Percentiles rank a stretch among this genome's conserved stretches.
phyloP scores from a whole-genome alignment of 30 jellyfish, hydroid and myxozoan genomes.

The Cassiopea andromeda region DNA sequence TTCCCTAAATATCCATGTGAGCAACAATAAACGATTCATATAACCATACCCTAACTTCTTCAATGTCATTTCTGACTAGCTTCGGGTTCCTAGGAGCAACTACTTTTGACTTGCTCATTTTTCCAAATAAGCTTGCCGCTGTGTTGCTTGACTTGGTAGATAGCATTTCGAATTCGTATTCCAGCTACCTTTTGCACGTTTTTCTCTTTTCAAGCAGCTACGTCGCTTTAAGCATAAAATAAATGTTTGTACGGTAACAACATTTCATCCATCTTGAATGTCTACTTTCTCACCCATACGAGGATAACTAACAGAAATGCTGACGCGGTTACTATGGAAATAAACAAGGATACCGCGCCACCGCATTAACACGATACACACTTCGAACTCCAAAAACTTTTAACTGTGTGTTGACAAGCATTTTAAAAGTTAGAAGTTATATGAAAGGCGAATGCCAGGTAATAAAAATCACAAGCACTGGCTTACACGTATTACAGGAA shows the following conservation, averaged over 20 bases:
- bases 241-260: background rate
- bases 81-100: constrained; percentile 92
- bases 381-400: background rate
- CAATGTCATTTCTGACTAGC: constrained; percentile 52
- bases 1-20: background rate
- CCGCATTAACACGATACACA: background rate
- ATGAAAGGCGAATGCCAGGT: too few species aligned
- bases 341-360: constrained; percentile 1
- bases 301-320: constrained; percentile 30
- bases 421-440: too few species aligned
- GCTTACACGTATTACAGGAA: too few species aligned
- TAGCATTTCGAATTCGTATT: background rate
- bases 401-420: background rate
- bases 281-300: constrained; percentile 13
- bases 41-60: constrained; percentile 40
- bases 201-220: background rate
- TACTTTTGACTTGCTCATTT: constrained; percentile 49
- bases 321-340: constrained; percentile 43
- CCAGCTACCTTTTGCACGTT: background rate
- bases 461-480: too few species aligned
- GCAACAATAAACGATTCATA: background rate
- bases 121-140: background rate
- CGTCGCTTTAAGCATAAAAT: background rate
- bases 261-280: constrained; percentile 5
- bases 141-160: background rate